A percentile compares a stretch with the other conserved stretches of the same genome.
These are phyloP conservation scores for Charaxes varanes DNA, from an alignment of 1,140 invertebrate genomes.

Conservation along the genomic window DNA sequence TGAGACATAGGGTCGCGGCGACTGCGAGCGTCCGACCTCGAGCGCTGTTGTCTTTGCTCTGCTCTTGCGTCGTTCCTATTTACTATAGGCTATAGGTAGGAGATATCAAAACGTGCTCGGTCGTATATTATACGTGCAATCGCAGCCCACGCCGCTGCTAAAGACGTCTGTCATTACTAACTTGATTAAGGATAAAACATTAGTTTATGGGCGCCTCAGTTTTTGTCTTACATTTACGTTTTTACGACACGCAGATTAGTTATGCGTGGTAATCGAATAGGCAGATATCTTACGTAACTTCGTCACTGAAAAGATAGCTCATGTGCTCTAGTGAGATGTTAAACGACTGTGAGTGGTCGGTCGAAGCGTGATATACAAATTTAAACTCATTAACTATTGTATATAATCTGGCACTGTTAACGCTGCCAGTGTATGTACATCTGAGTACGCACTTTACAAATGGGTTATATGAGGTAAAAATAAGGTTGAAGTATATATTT, in stretches of 20 bases:
- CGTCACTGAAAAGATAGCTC: conserved; percentile 4
- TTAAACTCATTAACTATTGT: conserved; percentile 39
- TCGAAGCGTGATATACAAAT: conserved; percentile 41
- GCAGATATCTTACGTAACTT: not conserved
- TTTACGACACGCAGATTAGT: no score
- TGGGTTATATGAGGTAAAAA: no score
- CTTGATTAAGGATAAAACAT: no score
- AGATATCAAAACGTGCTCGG: conserved; percentile 5
- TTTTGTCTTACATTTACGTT: no score
- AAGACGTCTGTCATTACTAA: no score
- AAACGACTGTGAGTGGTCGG: conserved; percentile 27
- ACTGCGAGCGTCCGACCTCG: conserved; percentile 49
- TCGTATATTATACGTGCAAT: conserved; percentile 3
- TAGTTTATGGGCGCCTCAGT: no score
- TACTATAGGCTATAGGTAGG: conserved; percentile 28
- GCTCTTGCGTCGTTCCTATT: conserved; percentile 63
- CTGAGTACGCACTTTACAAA: no score
- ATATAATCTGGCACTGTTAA: conserved; percentile 19
- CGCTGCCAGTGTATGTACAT: not conserved
- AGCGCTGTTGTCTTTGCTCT: conserved; percentile 49
- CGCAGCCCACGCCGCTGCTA: no score
- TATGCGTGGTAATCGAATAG: no score
- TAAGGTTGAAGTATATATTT: conserved; percentile 29
- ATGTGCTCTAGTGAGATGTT: conserved; percentile 15
- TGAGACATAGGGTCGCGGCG: conserved; percentile 51